Evolutionary conservation across 2,888 invertebrate species (phyloP).

Genomic region (Monochamus alternatus): DNA sequence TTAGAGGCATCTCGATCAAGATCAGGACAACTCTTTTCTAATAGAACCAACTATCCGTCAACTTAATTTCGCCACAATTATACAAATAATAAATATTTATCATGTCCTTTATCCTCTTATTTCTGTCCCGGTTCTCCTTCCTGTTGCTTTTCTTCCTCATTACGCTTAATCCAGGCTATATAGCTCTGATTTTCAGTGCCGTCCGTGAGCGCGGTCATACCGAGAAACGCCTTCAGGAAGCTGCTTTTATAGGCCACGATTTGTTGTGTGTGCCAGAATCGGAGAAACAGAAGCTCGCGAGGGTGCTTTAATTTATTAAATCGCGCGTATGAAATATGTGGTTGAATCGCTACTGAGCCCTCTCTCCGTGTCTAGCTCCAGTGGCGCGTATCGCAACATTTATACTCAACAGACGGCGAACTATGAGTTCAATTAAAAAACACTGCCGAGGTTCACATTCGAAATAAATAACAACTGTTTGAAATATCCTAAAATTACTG

Average conservation of each 20-base stretch:
- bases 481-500: no score
- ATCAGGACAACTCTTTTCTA: neutral
- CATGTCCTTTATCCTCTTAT: constrained; percentile 67
- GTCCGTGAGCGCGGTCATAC: constrained; percentile 37
- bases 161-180: constrained; percentile 64
- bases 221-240: constrained; percentile 41
- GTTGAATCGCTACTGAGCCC: constrained; percentile 44
- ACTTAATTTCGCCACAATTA: constrained; percentile 60
- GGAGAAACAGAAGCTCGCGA: constrained; percentile 33
- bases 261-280: constrained; percentile 44
- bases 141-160: constrained; percentile 67
- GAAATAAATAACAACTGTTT: no score
- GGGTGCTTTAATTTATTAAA: constrained; percentile 60
- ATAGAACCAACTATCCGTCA: constrained; percentile 53
- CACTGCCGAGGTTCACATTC: no score
- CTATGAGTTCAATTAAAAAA: no score
- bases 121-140: constrained; percentile 67
- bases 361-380: constrained; percentile 42
- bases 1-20: no score
- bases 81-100: constrained; percentile 70
- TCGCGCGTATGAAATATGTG: constrained; percentile 62
- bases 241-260: constrained; percentile 46
- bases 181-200: constrained; percentile 53
- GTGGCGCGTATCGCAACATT: constrained; percentile 20
- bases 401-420: neutral